Evolutionary conservation across 2,113 vertebrate genomes (phyloP), one percentile per base, ranked within the genome.

Genomic region (Lycaon pictus): DNA sequence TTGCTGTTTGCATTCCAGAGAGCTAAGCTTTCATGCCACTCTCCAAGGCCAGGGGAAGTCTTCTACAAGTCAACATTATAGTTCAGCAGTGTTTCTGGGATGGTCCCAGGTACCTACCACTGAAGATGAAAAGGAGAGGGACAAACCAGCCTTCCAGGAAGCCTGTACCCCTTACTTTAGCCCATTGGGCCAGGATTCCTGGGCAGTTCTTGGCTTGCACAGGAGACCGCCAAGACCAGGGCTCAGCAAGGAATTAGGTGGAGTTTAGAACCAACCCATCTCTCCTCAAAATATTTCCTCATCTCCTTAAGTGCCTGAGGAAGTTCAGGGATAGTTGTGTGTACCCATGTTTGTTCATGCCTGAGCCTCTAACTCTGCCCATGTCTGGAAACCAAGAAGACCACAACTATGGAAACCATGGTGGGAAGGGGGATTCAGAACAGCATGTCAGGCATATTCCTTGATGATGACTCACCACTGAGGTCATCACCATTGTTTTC

Each of bases 401-500:
- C 11, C 15, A 32, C 25, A 76, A 0, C 63, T 7, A 0, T 48
- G 72, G 23, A 43, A 74, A 60, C 29, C 13, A 12, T 56, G 7
- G 1, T 15, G 51, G 11, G 2, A 17, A 20, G 9, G 2, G 29
- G n/a, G 5, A 6, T 88, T 82, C 69, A 77, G 60, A 72, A 16
- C 8, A 72, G 27, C 11, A 3, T 32, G 12, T 15, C 3, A 7
- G n/a, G 4, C 1, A 0, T 62, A 9, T 7, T 48, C 8, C 15
- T 85, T 79, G 16, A 32, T 87, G 22, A 32, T 65, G n/a, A 80
- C 58, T 76, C 65, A 32, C n/a, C n/a, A 37, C 25, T 72, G 4
- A 12, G 8, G 0, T 43, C 76, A 22, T 53, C 29, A 12, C 71
- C 16, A 7, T 65, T 63, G 25, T 71, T 20, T 15, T 74, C 85